Evolutionary conservation across 2,797 vertebrate species (phyloP), one percentile per base, ranked within the genome.

Genomic region (Discoglossus pictus): DNA sequence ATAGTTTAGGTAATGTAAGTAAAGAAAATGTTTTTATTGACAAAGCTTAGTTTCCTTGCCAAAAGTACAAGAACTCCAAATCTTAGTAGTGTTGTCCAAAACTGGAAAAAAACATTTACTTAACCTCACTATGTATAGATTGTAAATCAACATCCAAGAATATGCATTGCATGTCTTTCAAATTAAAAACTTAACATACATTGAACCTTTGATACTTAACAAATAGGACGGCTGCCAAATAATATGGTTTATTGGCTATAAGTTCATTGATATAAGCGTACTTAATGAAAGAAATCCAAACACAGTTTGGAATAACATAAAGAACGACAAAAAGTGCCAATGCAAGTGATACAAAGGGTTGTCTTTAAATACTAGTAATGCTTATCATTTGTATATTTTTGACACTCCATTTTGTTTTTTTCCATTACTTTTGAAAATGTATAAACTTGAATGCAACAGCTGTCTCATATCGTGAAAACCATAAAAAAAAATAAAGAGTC

Each of bases 91-190:
- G 11, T 50, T 17, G 51, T 43, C 68, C 68, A 70, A 63, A 56
- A 63, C 63, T 60, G 40, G 60, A 70, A 56, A 70, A n/a, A 63
- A 70, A 43, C 35, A 35, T 51, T 69, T 69, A 56, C 65, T 60
- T 61, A 61, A 61, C 56, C 56, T n/a, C 56, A 68, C 42, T 52
- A 68, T 68, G 27, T 60, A 61, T 61, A 68, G 56, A 50, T 55
- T 68, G 65, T 61, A 68, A 68, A 68, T 43, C 48, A 61, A 53
- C 48, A 61, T 38, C 65, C 12, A 15, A 17, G 17, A 44, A 21
- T 17, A 24, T 36, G 7, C 8, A 16, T 25, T 52, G 46, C 48
- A 16, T 54, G 27, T 48, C 48, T 61, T 61, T 53, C 34, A 38
- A 44, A 25, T 24, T 27, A 36, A 12, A 63, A 51, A 48, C n/a